phyloP scores from a whole-genome alignment of 2,113 vertebrate species.

The Astatoreochromis straeleni region DNA sequence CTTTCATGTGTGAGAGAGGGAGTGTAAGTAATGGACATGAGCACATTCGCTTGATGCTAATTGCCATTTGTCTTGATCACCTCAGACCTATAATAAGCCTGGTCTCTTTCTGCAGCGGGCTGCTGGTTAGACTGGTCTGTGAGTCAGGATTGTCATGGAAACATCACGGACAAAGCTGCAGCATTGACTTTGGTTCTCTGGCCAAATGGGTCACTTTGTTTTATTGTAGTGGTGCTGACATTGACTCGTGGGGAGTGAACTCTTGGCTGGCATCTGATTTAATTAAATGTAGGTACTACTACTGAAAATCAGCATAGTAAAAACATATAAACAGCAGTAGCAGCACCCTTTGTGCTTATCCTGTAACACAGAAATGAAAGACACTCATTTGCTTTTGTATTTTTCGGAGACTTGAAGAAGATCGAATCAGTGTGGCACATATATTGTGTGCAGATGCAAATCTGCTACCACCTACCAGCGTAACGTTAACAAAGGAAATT shows the following conservation, averaged over 20 bases:
- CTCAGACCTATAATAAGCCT: neutral
- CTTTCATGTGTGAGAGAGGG: neutral
- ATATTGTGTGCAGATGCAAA: neutral
- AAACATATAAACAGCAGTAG: neutral
- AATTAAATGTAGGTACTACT: neutral
- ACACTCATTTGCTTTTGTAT: neutral
- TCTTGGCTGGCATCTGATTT: accelerated
- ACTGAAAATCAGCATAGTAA: neutral
- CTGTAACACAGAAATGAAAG: accelerated
- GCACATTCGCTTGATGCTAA: neutral
- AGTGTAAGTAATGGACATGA: neutral
- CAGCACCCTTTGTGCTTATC: accelerated
- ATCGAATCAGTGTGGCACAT: neutral
- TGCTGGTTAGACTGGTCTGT: neutral
- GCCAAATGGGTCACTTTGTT: conserved; percentile 4
- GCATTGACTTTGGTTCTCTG: neutral
- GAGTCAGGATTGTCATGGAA: conserved; percentile 19
- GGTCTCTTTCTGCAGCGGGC: neutral
- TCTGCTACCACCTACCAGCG: neutral
- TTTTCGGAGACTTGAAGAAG: neutral
- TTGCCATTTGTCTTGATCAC: neutral
- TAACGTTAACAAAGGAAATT: neutral
- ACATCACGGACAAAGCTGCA: neutral
- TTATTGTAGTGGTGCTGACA: neutral
- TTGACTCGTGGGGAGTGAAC: neutral